Percentiles rank a stretch among this genome's conserved stretches.
Evolutionary conservation across 2,888 invertebrate species (phyloP).

Genomic region (Epinotia ramella): DNA sequence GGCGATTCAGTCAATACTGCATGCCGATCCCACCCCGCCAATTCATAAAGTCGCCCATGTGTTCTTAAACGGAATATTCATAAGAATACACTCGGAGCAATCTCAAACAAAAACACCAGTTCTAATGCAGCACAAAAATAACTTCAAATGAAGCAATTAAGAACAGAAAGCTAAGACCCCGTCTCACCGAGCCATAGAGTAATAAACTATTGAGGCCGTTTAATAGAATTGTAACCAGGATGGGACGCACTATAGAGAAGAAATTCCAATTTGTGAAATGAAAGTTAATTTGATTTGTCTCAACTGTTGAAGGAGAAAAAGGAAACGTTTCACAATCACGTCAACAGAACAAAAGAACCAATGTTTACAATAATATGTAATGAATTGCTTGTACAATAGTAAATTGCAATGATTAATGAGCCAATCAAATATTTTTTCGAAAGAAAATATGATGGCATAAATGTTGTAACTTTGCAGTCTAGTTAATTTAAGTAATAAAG

Average conservation of each 20-base stretch:
- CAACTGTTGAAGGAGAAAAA: constrained; percentile 3
- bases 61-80: neutral
- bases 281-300: constrained; percentile 54
- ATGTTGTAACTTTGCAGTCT: too few species aligned
- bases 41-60: too few species aligned
- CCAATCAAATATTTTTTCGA: too few species aligned
- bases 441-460: too few species aligned
- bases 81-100: too few species aligned
- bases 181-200: constrained; percentile 12
- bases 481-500: too few species aligned
- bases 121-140: neutral
- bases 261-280: constrained; percentile 57
- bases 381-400: neutral
- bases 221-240: constrained; percentile 36
- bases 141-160: neutral
- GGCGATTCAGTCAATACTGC: too few species aligned
- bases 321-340: constrained; percentile 7
- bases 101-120: neutral
- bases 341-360: neutral
- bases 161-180: neutral
- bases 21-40: too few species aligned
- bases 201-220: constrained; percentile 34
- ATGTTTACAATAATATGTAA: neutral
- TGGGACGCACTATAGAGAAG: constrained; percentile 40
- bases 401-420: neutral